Percentiles rank a stretch among this genome's conserved stretches.
Evolutionary conservation across 1,140 invertebrate species (phyloP).

Genomic region (Aphidius ervi): DNA sequence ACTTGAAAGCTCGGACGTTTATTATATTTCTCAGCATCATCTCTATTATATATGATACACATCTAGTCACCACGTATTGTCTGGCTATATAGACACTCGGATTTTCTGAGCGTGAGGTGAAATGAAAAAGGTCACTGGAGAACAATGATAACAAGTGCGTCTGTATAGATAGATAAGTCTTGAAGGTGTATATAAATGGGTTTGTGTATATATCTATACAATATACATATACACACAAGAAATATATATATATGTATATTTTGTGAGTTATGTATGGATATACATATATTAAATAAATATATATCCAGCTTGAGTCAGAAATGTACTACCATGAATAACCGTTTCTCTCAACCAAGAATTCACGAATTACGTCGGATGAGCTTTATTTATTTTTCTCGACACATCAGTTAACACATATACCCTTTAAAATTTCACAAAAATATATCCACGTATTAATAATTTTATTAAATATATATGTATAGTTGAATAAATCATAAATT

Average conservation of each 20-base stretch:
- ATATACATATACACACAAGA: neutral
- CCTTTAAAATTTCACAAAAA: neutral
- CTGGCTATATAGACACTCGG: conserved; percentile 16
- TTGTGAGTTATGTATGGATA: too few species aligned
- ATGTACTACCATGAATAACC: conserved; percentile 23
- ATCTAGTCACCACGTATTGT: conserved; percentile 18
- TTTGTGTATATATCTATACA: neutral
- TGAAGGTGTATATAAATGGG: neutral
- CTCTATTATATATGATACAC: conserved; percentile 12
- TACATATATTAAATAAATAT: too few species aligned
- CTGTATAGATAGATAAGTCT: neutral
- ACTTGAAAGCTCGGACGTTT: neutral
- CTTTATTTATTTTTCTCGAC: conserved; percentile 23
- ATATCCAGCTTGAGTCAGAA: conserved; percentile 11
- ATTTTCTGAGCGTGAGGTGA: conserved; percentile 20
- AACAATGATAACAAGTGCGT: conserved; percentile 4
- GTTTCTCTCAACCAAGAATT: conserved; percentile 20
- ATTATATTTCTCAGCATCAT: conserved; percentile 5
- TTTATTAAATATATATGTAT: neutral
- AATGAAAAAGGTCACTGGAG: conserved; percentile 13
- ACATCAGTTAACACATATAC: neutral
- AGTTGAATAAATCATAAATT: too few species aligned
- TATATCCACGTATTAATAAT: neutral
- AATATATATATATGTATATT: too few species aligned
- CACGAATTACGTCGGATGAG: conserved; percentile 28